Evolutionary conservation across 2,113 vertebrate genomes (phyloP).

Genomic region (Hemiscyllium ocellatum): DNA sequence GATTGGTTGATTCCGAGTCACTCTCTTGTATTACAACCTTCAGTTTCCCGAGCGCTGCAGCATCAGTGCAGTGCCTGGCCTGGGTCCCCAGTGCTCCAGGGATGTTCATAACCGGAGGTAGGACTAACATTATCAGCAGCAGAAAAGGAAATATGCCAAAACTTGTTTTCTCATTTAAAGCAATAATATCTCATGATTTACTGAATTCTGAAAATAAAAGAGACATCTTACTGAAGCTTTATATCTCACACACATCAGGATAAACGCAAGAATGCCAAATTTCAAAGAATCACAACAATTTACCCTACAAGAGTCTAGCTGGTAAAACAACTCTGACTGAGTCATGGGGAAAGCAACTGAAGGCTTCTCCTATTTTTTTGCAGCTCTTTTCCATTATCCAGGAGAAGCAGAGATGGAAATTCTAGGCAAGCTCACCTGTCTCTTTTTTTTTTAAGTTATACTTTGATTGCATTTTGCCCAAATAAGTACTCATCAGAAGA

Average conservation of each 20-base stretch:
- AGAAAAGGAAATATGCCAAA: neutral
- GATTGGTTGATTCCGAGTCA: constrained; percentile 83
- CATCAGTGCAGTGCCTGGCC: constrained; percentile 87
- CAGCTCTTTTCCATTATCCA: neutral
- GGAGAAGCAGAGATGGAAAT: neutral
- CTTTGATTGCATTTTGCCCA: too few relatives aligned
- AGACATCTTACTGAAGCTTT: too few relatives aligned
- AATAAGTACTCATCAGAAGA: too few relatives aligned
- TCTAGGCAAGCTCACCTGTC: too few relatives aligned
- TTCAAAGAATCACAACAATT: too few relatives aligned
- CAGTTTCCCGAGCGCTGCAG: constrained; percentile 74
- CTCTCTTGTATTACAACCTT: constrained; percentile 81
- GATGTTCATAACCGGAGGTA: constrained; percentile 94
- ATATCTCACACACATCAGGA: too few relatives aligned
- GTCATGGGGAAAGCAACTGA: too few relatives aligned
- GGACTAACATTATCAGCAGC: neutral
- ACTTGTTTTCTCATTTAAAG: neutral
- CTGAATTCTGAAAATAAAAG: neutral
- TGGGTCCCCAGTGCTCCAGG: constrained; percentile 95
- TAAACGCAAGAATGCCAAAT: too few relatives aligned
- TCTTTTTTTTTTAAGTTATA: too few relatives aligned
- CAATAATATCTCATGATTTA: neutral
- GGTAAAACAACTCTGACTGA: too few relatives aligned
- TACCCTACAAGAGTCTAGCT: too few relatives aligned
- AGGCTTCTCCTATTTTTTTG: too few relatives aligned